Evolutionary conservation across 2,113 vertebrate species (phyloP).

Genomic region (Carettochelys insculpta): DNA sequence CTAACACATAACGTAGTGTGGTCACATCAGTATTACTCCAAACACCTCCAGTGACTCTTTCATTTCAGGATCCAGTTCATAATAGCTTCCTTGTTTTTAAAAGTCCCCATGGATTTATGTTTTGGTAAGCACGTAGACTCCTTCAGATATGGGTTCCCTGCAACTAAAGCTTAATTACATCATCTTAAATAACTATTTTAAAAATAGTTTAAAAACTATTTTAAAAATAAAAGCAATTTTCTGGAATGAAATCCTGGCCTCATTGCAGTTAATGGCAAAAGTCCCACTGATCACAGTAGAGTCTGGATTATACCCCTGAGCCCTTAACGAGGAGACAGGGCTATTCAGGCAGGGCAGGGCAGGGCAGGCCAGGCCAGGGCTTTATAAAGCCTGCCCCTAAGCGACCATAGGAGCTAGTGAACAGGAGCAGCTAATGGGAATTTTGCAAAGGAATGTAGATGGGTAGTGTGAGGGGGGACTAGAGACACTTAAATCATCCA

Average conservation of each 20-base stretch:
- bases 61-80: background rate
- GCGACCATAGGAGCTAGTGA: too few species aligned
- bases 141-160: background rate
- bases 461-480: too few species aligned
- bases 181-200: background rate
- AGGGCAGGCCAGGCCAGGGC: too few species aligned
- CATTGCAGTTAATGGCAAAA: background rate
- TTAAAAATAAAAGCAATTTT: background rate
- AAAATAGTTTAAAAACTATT: background rate
- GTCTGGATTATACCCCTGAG: too few species aligned
- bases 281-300: background rate
- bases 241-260: background rate
- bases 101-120: accelerated
- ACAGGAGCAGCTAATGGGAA: too few species aligned
- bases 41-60: slow-evolving; percentile 21
- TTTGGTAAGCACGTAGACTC: background rate
- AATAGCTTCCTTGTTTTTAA: background rate
- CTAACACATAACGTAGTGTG: background rate
- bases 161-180: background rate
- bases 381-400: too few species aligned
- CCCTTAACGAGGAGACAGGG: too few species aligned
- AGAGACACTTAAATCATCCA: too few species aligned
- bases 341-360: too few species aligned
- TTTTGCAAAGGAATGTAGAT: too few species aligned
- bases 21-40: slow-evolving; percentile 35